Evolutionary conservation across 2,113 vertebrate species (phyloP).

Genomic region (Pituophis catenifer): DNA sequence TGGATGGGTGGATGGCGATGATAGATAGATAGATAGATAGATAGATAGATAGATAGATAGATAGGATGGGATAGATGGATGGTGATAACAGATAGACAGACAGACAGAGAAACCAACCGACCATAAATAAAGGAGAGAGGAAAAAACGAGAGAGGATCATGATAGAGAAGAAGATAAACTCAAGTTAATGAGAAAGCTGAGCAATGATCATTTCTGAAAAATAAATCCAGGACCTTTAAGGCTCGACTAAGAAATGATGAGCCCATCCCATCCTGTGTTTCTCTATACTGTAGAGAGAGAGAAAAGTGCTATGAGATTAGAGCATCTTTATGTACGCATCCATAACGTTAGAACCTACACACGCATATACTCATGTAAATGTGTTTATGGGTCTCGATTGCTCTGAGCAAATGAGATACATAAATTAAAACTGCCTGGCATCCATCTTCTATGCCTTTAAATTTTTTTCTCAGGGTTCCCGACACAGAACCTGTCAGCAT

Average conservation of each 20-base stretch:
- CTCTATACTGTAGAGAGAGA: background rate
- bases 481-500: slow-evolving; percentile 9
- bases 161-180: background rate
- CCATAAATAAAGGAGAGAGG: background rate
- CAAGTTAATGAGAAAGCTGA: background rate
- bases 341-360: slow-evolving; percentile 37
- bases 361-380: background rate
- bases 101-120: no score
- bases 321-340: background rate
- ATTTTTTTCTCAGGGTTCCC: slow-evolving; percentile 23
- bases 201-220: background rate
- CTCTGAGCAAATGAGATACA: background rate
- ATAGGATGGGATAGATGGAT: background rate
- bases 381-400: background rate
- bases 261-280: background rate
- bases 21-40: background rate
- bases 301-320: background rate
- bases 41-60: background rate
- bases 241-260: background rate
- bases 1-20: background rate
- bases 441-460: slow-evolving; percentile 17
- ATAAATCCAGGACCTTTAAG: background rate
- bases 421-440: slow-evolving; percentile 15
- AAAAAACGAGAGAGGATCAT: background rate
- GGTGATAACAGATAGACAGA: no score